Percentiles rank a stretch among this genome's conserved stretches.
Evolutionary conservation across 2,113 vertebrate genomes (phyloP).

Genomic region (Marmota monax): DNA sequence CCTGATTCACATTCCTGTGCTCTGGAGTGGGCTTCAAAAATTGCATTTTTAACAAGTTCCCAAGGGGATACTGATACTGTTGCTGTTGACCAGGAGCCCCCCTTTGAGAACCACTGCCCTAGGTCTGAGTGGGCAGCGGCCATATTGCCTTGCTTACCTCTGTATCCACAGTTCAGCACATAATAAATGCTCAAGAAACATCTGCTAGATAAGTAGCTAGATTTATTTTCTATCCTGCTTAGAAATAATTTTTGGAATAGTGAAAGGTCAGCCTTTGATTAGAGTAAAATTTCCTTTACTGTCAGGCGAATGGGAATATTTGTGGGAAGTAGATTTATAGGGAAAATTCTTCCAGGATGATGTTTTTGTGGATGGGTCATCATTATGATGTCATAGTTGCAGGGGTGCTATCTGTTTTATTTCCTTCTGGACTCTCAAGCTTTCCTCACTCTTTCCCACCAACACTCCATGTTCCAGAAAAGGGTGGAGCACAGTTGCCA

Average conservation of each 20-base stretch:
- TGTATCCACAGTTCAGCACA: too few relatives aligned
- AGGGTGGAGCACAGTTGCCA: neutral
- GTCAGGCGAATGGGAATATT: neutral
- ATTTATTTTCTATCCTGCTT: neutral
- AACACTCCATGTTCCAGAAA: neutral
- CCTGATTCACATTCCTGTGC: neutral
- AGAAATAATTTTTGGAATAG: neutral
- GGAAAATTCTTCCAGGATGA: neutral
- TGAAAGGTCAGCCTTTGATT: neutral
- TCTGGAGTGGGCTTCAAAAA: too few relatives aligned
- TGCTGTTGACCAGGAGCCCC: neutral
- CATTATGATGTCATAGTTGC: neutral
- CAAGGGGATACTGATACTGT: neutral
- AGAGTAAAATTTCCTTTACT: neutral
- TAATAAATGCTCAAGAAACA: neutral
- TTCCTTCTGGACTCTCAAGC: neutral
- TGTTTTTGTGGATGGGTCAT: neutral
- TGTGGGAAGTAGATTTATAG: neutral
- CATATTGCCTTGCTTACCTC: neutral
- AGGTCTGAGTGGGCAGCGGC: neutral
- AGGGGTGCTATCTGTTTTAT: neutral
- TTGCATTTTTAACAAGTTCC: neutral
- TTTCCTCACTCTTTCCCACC: neutral
- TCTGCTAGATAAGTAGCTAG: too few relatives aligned
- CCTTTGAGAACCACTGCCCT: neutral